Evolutionary conservation across 2,113 vertebrate species (phyloP), one percentile per base, ranked within the genome.

Genomic region (Neofelis nebulosa): DNA sequence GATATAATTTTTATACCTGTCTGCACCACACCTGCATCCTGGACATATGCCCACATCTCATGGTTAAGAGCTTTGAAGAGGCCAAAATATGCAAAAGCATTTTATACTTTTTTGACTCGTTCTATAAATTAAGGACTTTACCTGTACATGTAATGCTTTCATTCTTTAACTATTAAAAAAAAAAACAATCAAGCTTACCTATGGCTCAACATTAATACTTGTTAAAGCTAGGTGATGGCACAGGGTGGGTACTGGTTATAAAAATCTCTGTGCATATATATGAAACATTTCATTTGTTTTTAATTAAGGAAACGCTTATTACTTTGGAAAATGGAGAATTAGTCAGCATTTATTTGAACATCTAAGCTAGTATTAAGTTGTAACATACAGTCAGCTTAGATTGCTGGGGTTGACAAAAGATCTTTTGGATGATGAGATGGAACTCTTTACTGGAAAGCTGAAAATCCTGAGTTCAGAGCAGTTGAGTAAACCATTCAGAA

Each of bases 391-490:
- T 63, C 48, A 95, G 55, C 36, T 84, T 55, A 79, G 10, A 80
- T 79, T 68, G 1, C 65, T 63, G 12, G 33, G 89, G 21, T 91
- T 84, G 91, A 61, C 21, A 21, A 84, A 96, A 81, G 85, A 3
- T 15, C 19, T 69, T 74, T 33, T 48, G 96, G 48, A 55, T 63
- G 38, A 83, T 66, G 3, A 85, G 10, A n/a, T 41, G 45, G 16
- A 91, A 78, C 1, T 63, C 31, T 94, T 66, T 38, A 61, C n/a
- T 79, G 19, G 45, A 74, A 83, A 91, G 76, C 80, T 63, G 55
- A 96, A 89, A 95, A 69, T n/a, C n/a, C 10, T 83, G 50, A 89
- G 45, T 61, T 97, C 71, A 73, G 27, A 81, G 45, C 79, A 9
- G 19, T 65, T 86, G 48, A 80, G 52, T 33, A 69, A 90, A 57